phyloP scores from a whole-genome alignment of 2,888 invertebrate genomes.

The Campopleginae sp. region DNA sequence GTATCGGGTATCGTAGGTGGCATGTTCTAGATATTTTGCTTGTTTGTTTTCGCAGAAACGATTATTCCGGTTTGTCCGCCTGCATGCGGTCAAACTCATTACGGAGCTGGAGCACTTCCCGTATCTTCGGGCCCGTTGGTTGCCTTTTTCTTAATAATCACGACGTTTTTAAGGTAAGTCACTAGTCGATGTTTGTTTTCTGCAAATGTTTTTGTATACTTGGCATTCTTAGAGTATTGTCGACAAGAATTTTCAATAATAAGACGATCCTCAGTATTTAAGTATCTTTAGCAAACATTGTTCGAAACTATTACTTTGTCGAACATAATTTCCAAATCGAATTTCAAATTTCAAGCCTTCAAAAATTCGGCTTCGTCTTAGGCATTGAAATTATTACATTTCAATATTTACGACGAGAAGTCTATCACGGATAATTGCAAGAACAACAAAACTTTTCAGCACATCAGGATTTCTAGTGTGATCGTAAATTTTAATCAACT shows the following conservation, averaged over 20 bases:
- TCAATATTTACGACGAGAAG: background rate
- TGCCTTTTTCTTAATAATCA: constrained; percentile 85
- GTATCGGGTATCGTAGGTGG: constrained; percentile 71
- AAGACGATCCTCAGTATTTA: background rate
- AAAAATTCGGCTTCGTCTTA: background rate
- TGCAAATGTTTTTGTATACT: constrained; percentile 3
- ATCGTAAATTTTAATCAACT: background rate
- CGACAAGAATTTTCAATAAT: background rate
- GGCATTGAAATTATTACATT: background rate
- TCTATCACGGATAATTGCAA: background rate
- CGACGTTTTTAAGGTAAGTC: constrained; percentile 84
- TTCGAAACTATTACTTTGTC: background rate
- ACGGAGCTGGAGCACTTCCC: constrained; percentile 86
- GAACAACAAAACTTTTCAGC: background rate
- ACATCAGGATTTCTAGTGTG: background rate
- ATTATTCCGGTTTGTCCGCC: constrained; percentile 97
- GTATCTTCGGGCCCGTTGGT: constrained; percentile 83
- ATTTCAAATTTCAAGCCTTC: background rate
- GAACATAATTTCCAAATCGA: background rate
- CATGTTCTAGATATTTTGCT: constrained; percentile 81
- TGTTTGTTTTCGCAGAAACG: constrained; percentile 88
- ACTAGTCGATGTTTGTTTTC: constrained; percentile 38
- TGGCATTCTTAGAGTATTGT: background rate
- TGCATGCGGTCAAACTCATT: constrained; percentile 91
- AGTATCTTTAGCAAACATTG: background rate